A percentile compares a stretch with the other conserved stretches of the same genome.
These are phyloP conservation scores for Sminthurinus signatus DNA, from an alignment of 1,140 invertebrate genomes.

Conservation along the genomic window DNA sequence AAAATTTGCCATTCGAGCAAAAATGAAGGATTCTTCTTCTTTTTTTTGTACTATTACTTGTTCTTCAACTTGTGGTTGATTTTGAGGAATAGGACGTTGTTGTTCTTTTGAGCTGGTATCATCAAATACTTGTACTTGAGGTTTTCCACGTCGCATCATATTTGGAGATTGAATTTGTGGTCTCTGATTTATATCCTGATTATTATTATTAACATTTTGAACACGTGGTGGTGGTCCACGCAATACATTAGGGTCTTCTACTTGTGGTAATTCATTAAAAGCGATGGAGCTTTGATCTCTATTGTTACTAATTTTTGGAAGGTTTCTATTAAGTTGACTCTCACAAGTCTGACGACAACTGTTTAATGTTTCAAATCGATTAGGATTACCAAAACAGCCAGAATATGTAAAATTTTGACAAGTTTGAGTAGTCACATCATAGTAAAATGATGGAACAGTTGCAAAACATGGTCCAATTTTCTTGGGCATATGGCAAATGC, in stretches of 20 bases:
- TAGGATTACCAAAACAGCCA: constrained; percentile 61
- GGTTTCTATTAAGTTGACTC: neutral
- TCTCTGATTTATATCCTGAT: neutral
- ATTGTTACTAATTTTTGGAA: constrained; percentile 10
- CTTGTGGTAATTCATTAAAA: neutral
- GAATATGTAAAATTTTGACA: constrained; percentile 65
- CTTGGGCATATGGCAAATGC: constrained; percentile 53
- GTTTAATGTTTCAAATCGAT: constrained; percentile 56
- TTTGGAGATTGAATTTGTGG: neutral
- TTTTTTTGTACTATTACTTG: neutral
- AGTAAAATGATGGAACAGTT: constrained; percentile 55
- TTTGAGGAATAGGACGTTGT: neutral
- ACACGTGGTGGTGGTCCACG: neutral
- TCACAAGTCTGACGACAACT: constrained; percentile 65
- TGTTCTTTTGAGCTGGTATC: neutral
- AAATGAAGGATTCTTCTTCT: neutral
- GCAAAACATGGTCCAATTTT: constrained; percentile 54
- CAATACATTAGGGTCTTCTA: neutral
- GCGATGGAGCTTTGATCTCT: neutral
- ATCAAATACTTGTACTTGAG: too few relatives aligned
- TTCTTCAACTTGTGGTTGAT: neutral
- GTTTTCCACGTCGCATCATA: neutral
- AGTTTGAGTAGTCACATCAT: constrained; percentile 56
- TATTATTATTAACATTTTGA: too few relatives aligned
- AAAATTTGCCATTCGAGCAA: neutral